phyloP scores from a whole-genome alignment of 92 coral and sea anemone species.

The Montipora capitata region DNA sequence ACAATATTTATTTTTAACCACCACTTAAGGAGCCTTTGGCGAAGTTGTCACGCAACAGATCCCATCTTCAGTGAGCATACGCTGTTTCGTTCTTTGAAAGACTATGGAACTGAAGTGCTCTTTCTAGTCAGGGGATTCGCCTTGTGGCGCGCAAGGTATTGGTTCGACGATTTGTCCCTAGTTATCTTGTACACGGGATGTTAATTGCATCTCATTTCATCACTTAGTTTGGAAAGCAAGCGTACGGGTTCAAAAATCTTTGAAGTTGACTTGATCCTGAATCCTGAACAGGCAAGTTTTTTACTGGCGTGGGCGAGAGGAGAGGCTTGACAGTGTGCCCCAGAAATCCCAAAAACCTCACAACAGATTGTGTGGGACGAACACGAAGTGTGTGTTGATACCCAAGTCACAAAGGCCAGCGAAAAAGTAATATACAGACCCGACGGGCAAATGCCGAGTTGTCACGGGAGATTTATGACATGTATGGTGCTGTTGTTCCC shows the following conservation, averaged over 20 bases:
- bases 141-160: constrained; percentile 37
- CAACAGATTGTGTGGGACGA: constrained; percentile 15
- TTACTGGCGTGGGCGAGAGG: not conserved
- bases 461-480: too few relatives aligned
- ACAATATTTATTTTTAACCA: not conserved
- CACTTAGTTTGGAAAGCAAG: not conserved
- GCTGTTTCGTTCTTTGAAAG: not conserved
- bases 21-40: constrained; percentile 6
- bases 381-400: constrained; percentile 1
- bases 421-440: too few relatives aligned
- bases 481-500: too few relatives aligned
- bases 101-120: not conserved
- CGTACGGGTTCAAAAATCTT: constrained; percentile 40
- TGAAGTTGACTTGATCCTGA: constrained; percentile 32
- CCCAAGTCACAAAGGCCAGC: constrained; percentile 16
- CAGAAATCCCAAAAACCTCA: not conserved
- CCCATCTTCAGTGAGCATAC: not conserved
- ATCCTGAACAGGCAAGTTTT: constrained; percentile 24
- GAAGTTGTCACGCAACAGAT: not conserved
- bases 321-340: too few relatives aligned
- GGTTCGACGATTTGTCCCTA: constrained; percentile 41
- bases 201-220: constrained; percentile 24
- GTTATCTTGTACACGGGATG: constrained; percentile 32
- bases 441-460: too few relatives aligned
- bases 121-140: constrained; percentile 33